Percentiles rank a stretch among this genome's conserved stretches.
These are phyloP conservation scores for Phaenicophaeus curvirostris DNA, from an alignment of 2,797 vertebrate genomes.

Conservation along the genomic window DNA sequence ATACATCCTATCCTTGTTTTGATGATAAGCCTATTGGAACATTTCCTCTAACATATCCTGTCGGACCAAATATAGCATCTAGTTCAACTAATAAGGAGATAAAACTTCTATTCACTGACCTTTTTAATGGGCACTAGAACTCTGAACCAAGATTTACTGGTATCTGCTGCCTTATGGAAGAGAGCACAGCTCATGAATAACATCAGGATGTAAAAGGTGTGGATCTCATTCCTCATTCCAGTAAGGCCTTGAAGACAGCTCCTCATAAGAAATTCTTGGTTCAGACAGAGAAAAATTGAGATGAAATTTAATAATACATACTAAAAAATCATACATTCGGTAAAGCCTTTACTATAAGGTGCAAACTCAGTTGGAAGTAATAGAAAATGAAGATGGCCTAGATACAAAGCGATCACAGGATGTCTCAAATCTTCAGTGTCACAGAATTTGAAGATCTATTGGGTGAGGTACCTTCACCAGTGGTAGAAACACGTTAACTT, in stretches of 20 bases:
- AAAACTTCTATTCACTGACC: background rate
- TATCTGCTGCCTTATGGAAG: background rate
- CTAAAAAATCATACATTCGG: background rate
- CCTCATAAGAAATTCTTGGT: background rate
- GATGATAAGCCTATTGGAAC: background rate
- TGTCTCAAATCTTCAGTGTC: background rate
- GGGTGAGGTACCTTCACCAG: background rate
- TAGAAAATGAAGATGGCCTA: background rate
- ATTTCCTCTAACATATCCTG: background rate
- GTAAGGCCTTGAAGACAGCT: background rate
- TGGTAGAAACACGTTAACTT: background rate
- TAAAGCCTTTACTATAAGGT: background rate
- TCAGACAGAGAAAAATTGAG: background rate
- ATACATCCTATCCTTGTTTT: background rate
- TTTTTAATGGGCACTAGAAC: background rate
- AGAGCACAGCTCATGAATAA: background rate
- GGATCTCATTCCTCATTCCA: background rate
- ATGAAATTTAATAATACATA: background rate
- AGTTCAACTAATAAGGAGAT: background rate
- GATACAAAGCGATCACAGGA: background rate
- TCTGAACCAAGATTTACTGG: background rate
- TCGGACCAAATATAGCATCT: background rate
- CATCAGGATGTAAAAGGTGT: background rate
- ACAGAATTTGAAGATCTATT: background rate
- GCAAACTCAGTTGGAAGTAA: background rate